These are phyloP conservation scores for Endomychus coccineus DNA, from an alignment of 2,888 invertebrate species.

Conservation along the genomic window DNA sequence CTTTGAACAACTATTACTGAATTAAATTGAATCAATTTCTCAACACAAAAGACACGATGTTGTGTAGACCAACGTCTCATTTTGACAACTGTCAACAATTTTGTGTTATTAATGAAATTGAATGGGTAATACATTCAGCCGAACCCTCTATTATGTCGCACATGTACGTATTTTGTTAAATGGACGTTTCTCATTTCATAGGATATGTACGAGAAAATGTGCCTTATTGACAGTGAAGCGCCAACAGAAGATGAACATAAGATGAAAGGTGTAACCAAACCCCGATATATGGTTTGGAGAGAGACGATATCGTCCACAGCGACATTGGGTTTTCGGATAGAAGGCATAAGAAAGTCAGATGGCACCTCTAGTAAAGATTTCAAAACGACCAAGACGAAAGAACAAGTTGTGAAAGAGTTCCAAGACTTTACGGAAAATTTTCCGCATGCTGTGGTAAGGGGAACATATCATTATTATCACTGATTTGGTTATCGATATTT, in stretches of 20 bases:
- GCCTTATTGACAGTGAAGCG: conserved; percentile 82
- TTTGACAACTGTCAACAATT: no score
- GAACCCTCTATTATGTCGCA: no score
- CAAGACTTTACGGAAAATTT: conserved; percentile 73
- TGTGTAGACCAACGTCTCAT: no score
- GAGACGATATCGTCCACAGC: conserved; percentile 98
- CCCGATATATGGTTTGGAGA: conserved; percentile 91
- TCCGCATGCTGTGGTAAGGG: conserved; percentile 71
- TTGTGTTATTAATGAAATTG: no score
- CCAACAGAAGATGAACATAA: conserved; percentile 86
- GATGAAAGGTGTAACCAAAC: conserved; percentile 87
- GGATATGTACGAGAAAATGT: conserved; percentile 98
- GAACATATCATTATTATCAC: no score
- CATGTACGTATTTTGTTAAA: no score
- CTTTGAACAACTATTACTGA: no score
- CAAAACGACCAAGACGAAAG: conserved; percentile 83
- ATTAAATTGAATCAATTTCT: no score
- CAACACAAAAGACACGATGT: no score
- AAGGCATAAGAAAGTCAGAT: conserved; percentile 84
- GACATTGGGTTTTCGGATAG: conserved; percentile 91
- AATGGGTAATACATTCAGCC: no score
- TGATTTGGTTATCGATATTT: no score
- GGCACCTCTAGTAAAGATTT: conserved; percentile 92
- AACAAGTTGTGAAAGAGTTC: conserved; percentile 74
- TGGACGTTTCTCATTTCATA: conserved; percentile 43